These are phyloP conservation scores for Micropterix aruncella DNA, from an alignment of 2,888 invertebrate species.

Conservation along the genomic window DNA sequence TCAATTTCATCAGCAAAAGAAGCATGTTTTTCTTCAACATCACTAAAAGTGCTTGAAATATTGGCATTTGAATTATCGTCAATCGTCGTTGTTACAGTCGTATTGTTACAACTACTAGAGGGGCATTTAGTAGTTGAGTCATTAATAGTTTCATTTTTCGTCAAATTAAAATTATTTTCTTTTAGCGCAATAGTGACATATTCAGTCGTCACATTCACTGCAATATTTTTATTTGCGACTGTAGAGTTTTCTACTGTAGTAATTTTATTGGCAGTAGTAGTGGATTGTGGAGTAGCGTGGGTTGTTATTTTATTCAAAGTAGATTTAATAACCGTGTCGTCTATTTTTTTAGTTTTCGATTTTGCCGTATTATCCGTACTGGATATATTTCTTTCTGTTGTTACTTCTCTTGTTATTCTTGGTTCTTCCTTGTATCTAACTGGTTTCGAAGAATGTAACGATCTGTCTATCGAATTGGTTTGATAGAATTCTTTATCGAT, in stretches of 20 bases:
- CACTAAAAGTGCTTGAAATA: slow-evolving; percentile 5
- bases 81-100: too few relatives aligned
- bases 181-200: neutral
- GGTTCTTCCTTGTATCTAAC: neutral
- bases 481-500: slow-evolving; percentile 4
- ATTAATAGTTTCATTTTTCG: too few relatives aligned
- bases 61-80: too few relatives aligned
- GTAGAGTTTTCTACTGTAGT: too few relatives aligned
- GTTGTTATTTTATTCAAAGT: neutral
- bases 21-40: slow-evolving; percentile 9
- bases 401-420: slow-evolving; percentile 4
- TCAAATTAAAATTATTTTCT: too few relatives aligned
- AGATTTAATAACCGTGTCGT: too few relatives aligned
- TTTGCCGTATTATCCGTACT: slow-evolving; percentile 11
- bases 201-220: slow-evolving; percentile 9
- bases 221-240: slow-evolving; percentile 10
- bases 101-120: too few relatives aligned
- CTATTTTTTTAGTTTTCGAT: too few relatives aligned
- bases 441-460: neutral
- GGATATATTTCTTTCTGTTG: slow-evolving; percentile 15
- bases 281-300: slow-evolving; percentile 2
- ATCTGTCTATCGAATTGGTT: neutral
- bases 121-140: slow-evolving; percentile 1
- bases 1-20: slow-evolving; percentile 4
- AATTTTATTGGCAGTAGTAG: too few relatives aligned